Percentiles rank a stretch among this genome's conserved stretches.
Evolutionary conservation across 2,888 invertebrate genomes (phyloP).

Genomic region (Heliconius charithonia): DNA sequence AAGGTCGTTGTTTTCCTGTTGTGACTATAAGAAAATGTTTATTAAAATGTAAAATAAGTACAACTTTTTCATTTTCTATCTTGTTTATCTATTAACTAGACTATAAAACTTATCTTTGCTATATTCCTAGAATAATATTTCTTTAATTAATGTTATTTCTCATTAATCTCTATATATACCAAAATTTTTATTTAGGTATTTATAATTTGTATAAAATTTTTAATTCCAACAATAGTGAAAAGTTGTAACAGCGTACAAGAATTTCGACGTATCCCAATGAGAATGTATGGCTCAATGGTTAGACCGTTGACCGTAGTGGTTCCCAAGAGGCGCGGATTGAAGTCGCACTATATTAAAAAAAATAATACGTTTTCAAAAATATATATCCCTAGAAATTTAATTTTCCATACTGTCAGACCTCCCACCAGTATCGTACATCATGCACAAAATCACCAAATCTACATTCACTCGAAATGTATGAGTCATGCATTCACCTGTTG

Average conservation of each 20-base stretch:
- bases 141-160: too few relatives aligned
- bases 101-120: too few relatives aligned
- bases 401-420: constrained; percentile 9
- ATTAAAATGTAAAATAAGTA: neutral
- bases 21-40: neutral
- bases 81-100: neutral
- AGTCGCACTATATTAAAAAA: too few relatives aligned
- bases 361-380: neutral
- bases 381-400: neutral
- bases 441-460: constrained; percentile 35
- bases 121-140: too few relatives aligned
- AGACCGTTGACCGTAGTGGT: neutral
- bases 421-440: constrained; percentile 10
- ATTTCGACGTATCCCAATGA: neutral
- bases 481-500: constrained; percentile 69
- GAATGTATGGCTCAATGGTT: neutral
- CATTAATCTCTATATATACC: too few relatives aligned
- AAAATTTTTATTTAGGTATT: too few relatives aligned
- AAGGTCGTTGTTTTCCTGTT: neutral
- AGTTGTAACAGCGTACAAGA: neutral
- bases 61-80: neutral
- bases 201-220: too few relatives aligned
- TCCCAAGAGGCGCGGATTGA: too few relatives aligned
- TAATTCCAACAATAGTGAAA: neutral
- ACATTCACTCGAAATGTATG: constrained; percentile 41